These are phyloP conservation scores for Lepus townsendii DNA, from an alignment of 2,797 vertebrate species.

Conservation along the genomic window DNA sequence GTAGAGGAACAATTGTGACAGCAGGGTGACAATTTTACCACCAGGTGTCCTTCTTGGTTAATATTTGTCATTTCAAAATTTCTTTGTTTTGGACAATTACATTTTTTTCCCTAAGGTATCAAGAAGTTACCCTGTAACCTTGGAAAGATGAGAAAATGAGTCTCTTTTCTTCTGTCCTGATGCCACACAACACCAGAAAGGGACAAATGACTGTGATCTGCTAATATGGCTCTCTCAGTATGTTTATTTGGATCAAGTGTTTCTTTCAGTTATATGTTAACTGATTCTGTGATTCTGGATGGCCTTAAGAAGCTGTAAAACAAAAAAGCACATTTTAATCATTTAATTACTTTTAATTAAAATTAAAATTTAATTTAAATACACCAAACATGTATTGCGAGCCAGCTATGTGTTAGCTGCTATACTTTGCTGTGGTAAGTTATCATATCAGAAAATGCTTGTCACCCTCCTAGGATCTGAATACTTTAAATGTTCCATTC, in stretches of 20 bases:
- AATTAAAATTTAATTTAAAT: not conserved
- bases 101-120: not conserved
- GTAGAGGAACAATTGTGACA: not conserved
- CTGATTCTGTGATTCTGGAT: not conserved
- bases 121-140: not conserved
- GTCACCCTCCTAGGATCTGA: rapidly evolving
- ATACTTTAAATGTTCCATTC: not conserved
- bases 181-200: not conserved
- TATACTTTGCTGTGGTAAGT: not conserved
- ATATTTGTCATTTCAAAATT: not conserved
- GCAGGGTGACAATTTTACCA: not conserved
- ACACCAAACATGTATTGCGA: not conserved
- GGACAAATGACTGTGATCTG: not conserved
- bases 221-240: not conserved
- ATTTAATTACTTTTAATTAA: too few species aligned
- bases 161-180: not conserved
- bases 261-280: not conserved
- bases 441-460: not conserved
- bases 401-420: not conserved
- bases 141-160: not conserved
- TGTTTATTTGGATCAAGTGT: not conserved
- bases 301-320: not conserved
- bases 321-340: not conserved
- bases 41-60: not conserved
- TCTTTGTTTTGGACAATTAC: not conserved